phyloP scores from a whole-genome alignment of 2,888 invertebrate species.

The Chalcis sispes region DNA sequence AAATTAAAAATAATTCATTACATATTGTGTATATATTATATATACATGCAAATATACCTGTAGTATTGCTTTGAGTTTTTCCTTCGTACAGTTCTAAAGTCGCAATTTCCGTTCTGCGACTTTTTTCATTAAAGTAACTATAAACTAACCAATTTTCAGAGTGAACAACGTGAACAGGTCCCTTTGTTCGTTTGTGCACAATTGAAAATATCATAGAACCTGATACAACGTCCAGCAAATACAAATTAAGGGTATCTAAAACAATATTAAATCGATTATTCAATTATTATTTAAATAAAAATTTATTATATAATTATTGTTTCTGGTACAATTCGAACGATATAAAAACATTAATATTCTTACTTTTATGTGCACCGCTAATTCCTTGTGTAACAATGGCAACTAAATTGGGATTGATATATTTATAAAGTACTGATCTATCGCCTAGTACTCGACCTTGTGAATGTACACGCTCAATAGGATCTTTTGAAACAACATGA shows the following conservation, averaged over 20 bases:
- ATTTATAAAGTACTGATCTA: slow-evolving; percentile 98
- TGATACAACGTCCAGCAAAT: slow-evolving; percentile 93
- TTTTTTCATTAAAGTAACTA: slow-evolving; percentile 95
- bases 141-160: slow-evolving; percentile 98
- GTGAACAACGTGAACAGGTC: slow-evolving; percentile 92
- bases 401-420: slow-evolving; percentile 97
- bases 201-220: slow-evolving; percentile 91
- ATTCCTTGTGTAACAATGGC: slow-evolving; percentile 88
- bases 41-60: slow-evolving; percentile 76
- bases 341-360: slow-evolving; percentile 52
- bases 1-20: no score
- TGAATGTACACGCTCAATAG: slow-evolving; percentile 90
- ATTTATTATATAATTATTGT: neutral
- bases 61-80: slow-evolving; percentile 87
- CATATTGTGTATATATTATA: no score
- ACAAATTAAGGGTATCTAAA: slow-evolving; percentile 87
- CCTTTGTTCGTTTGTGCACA: slow-evolving; percentile 89
- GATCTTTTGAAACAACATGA: slow-evolving; percentile 81
- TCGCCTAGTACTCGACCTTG: slow-evolving; percentile 96
- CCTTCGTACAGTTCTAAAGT: slow-evolving; percentile 98
- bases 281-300: slow-evolving; percentile 28
- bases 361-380: slow-evolving; percentile 87
- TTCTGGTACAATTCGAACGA: no score
- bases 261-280: slow-evolving; percentile 16
- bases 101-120: slow-evolving; percentile 93